Evolutionary conservation across 2,797 vertebrate species (phyloP).

Genomic region (Trachops cirrhosus): DNA sequence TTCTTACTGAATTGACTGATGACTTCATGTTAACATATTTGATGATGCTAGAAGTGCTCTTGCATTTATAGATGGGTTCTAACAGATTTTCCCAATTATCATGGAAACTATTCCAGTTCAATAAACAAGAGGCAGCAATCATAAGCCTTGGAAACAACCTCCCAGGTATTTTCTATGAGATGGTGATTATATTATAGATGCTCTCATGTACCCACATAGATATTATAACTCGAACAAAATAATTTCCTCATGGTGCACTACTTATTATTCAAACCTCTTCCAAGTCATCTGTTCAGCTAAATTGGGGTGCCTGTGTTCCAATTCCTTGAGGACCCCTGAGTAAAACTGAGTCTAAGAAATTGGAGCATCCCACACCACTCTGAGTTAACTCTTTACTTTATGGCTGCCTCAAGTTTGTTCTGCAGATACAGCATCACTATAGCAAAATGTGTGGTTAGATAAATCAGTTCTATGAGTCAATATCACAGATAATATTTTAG

Average conservation of each 20-base stretch:
- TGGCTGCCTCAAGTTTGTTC: not conserved
- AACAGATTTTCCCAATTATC: not conserved
- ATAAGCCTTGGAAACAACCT: not conserved
- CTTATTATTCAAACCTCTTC: not conserved
- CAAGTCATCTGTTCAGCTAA: not conserved
- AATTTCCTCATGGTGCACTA: not conserved
- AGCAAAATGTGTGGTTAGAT: not conserved
- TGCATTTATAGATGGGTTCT: not conserved
- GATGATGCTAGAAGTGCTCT: not conserved
- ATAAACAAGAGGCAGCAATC: not conserved
- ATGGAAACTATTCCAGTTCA: not conserved
- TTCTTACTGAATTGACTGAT: not conserved
- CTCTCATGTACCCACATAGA: not conserved
- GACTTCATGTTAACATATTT: conserved; percentile 14
- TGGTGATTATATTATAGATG: not conserved
- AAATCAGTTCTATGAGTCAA: not conserved
- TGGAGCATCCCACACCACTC: not conserved
- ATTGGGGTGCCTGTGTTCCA: not conserved
- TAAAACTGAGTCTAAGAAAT: not conserved
- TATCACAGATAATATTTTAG: not conserved
- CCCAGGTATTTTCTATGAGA: not conserved
- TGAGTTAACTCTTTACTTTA: not conserved
- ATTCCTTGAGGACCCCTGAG: not conserved
- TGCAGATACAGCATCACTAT: not conserved
- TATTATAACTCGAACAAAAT: not conserved